Conservation (phyloP, 1,140 invertebrate genomes). For the Nephila pilipes region DNA sequence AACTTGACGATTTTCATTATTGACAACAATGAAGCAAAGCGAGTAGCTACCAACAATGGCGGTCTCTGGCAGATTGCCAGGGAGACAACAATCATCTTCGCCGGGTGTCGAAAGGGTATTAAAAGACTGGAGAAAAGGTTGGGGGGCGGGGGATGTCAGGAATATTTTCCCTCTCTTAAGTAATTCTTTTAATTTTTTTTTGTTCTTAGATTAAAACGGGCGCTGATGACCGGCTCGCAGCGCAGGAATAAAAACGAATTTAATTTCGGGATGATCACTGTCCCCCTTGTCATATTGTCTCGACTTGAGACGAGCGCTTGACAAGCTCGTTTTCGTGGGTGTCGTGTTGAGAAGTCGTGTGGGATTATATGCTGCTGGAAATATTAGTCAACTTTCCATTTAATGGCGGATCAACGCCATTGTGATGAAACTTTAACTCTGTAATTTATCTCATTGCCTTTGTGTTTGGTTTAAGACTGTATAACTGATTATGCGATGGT, state of each 20-base stretch:
- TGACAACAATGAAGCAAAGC: constrained; percentile 74
- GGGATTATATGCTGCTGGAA: not conserved
- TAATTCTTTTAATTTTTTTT: constrained; percentile 46
- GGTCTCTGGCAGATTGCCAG: constrained; percentile 73
- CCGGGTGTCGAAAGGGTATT: constrained; percentile 74
- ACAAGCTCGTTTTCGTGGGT: not conserved
- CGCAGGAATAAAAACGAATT: not conserved
- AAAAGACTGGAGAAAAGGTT: constrained; percentile 7
- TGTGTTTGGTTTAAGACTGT: not conserved
- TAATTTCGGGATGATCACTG: not conserved
- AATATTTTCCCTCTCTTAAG: constrained; percentile 44
- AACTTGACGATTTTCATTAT: constrained; percentile 77
- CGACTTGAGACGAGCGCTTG: not conserved
- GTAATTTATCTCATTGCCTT: not conserved
- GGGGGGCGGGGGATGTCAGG: not conserved
- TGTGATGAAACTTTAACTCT: not conserved
- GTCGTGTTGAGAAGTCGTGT: not conserved
- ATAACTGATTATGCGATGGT: not conserved
- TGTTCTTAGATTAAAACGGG: not conserved
- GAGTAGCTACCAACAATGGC: constrained; percentile 68
- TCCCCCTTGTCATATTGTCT: constrained; percentile 29
- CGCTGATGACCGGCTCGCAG: not conserved
- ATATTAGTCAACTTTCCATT: constrained; percentile 14
- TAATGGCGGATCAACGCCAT: not conserved
- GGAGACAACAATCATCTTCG: constrained; percentile 67